Evolutionary conservation across 2,113 vertebrate genomes (phyloP).

Genomic region (Istiophorus platypterus): DNA sequence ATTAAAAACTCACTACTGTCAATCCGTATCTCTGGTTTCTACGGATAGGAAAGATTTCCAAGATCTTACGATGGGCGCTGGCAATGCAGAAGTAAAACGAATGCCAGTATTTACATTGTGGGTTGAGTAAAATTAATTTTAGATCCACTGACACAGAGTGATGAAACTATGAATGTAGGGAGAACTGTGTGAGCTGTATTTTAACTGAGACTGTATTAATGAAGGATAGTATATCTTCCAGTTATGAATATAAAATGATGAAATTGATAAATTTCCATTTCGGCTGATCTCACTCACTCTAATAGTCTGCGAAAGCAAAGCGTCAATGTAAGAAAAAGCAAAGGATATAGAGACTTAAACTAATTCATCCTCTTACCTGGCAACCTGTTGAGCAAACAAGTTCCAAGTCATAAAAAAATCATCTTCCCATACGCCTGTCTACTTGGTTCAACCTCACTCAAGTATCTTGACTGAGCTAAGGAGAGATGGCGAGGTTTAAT

Average conservation of each 20-base stretch:
- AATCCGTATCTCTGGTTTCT: constrained; percentile 52
- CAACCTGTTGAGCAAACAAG: constrained; percentile 61
- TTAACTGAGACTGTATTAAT: not conserved
- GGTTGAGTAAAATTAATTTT: constrained; percentile 13
- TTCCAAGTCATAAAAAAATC: constrained; percentile 25
- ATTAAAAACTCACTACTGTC: constrained; percentile 70
- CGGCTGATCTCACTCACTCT: not conserved
- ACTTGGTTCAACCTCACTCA: constrained; percentile 22
- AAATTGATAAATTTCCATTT: not conserved
- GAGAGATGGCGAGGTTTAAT: constrained; percentile 41
- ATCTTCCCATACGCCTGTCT: constrained; percentile 25
- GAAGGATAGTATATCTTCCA: not conserved
- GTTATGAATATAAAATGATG: not conserved
- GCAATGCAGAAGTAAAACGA: constrained; percentile 4
- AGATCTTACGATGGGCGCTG: not conserved
- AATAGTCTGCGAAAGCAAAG: not conserved
- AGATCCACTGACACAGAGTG: constrained; percentile 4
- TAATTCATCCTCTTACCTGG: not conserved
- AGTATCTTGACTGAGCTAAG: constrained; percentile 36
- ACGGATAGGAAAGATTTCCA: constrained; percentile 17
- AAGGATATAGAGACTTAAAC: not conserved
- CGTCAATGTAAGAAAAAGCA: not conserved
- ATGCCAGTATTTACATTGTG: constrained; percentile 41
- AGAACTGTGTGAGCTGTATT: not conserved
- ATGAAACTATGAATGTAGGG: not conserved